Evolutionary conservation across 2,797 vertebrate genomes (phyloP), one percentile per base, ranked within the genome.

Genomic region (Fundulus diaphanus): DNA sequence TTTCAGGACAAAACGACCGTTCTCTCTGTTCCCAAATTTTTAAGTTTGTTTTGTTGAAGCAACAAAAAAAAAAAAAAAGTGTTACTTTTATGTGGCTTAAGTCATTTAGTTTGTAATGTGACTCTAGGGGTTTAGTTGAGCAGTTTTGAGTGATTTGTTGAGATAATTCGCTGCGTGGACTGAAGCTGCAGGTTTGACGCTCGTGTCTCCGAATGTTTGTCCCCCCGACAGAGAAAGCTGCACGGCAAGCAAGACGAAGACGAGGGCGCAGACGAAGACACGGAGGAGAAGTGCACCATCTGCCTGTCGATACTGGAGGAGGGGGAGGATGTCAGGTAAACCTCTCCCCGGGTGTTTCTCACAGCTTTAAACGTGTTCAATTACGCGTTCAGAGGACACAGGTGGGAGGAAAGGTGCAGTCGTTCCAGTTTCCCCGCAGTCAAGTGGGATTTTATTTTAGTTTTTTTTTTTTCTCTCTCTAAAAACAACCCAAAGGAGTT

Each of bases 241-340:
- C 97, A 97, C 87, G 96, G 96, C 92, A 99, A 99, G 92, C 96
- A 99, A 93, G 97, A 99, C 67, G 98, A 97, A 73, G 97, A 98
- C 57, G 97, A 98, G 93, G 97, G 95, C 65, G 97, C 97, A 71
- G 98, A 99, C 76, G 98, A 99, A 93, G 98, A 99, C 90, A 99
- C 97, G 3, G 98, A 99, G 93, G 98, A 99, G 93, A 99, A 99
- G 86, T 99, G 98, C 93, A 99, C 98, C 93, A 99, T 99, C 93
- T 99, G 98, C 93, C 95, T 99, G 92, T 99, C 98, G 86, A 97
- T 99, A 94, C 92, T 99, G 95, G 98, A 99, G 94, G 98, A 99
- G 95, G 98, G 98, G 88, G 98, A 99, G 96, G 90, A 90, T 20
- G 91, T 93, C 88, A 93, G 92, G 93, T 94, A 90, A 92, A 82